A percentile compares a stretch with the other conserved stretches of the same genome.
Conservation (phyloP, 2,113 vertebrate genomes). For the Pseudopipra pipra region DNA sequence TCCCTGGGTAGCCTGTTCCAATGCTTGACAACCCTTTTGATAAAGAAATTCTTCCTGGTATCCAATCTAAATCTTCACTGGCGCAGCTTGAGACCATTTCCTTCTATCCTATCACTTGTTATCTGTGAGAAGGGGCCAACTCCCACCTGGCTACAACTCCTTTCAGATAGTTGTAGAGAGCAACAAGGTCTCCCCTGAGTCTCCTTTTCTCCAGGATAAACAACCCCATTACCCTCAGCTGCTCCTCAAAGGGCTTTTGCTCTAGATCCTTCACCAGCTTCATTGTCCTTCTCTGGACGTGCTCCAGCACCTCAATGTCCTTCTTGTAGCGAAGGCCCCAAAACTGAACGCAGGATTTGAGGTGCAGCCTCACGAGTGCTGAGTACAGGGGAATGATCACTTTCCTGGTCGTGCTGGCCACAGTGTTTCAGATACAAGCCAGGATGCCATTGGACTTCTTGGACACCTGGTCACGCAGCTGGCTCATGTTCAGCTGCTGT, state of each 20-base stretch:
- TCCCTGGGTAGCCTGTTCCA: background rate
- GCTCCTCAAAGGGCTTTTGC: rapidly evolving
- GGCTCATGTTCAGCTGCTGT: background rate
- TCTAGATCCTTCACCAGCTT: background rate
- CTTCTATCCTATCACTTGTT: background rate
- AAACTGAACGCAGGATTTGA: rapidly evolving
- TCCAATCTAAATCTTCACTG: background rate
- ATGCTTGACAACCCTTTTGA: background rate
- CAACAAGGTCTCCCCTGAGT: rapidly evolving
- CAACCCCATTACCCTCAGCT: background rate
- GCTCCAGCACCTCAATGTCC: rapidly evolving
- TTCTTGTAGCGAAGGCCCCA: background rate
- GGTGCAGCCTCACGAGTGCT: rapidly evolving
- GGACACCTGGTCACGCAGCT: background rate
- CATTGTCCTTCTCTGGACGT: rapidly evolving
- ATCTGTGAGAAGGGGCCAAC: background rate
- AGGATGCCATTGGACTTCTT: background rate
- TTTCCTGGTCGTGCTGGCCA: background rate
- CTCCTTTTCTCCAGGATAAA: background rate
- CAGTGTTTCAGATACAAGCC: background rate
- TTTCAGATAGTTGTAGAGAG: background rate
- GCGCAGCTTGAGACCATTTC: background rate
- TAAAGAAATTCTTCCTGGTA: background rate
- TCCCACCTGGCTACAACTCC: rapidly evolving
- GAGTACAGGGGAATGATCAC: rapidly evolving